A percentile compares a stretch with the other conserved stretches of the same genome.
Conservation (phyloP, 2,797 vertebrate genomes). For the Picus viridis region DNA sequence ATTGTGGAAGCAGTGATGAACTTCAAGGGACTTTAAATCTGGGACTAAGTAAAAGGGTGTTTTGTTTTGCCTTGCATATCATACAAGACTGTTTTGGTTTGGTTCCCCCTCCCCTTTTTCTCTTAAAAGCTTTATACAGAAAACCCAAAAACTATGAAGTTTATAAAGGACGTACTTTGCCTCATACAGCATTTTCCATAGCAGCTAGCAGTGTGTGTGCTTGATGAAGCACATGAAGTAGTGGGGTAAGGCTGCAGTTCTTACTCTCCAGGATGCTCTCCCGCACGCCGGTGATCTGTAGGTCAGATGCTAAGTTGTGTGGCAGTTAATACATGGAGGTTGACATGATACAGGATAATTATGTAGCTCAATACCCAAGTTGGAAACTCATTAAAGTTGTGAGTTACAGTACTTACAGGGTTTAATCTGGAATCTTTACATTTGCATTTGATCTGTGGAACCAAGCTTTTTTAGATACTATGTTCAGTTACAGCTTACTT, state of each 20-base stretch:
- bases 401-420: not conserved
- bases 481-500: not conserved
- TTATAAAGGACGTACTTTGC: not conserved
- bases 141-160: accelerated
- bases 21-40: not conserved
- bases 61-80: not conserved
- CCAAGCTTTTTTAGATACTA: not conserved
- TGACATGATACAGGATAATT: not conserved
- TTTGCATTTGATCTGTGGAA: not conserved
- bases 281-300: not conserved
- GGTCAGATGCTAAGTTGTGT: not conserved
- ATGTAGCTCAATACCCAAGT: not conserved
- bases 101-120: not conserved
- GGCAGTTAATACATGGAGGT: not conserved
- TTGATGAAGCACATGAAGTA: not conserved
- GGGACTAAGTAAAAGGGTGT: not conserved
- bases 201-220: not conserved
- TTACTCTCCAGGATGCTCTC: not conserved
- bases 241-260: not conserved
- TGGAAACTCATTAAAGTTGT: not conserved
- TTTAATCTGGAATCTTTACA: not conserved
- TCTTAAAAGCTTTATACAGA: not conserved
- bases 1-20: not conserved
- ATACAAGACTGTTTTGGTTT: not conserved
- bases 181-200: not conserved